Conservation (phyloP, 2,113 vertebrate genomes). For the Heterocephalus glaber region DNA sequence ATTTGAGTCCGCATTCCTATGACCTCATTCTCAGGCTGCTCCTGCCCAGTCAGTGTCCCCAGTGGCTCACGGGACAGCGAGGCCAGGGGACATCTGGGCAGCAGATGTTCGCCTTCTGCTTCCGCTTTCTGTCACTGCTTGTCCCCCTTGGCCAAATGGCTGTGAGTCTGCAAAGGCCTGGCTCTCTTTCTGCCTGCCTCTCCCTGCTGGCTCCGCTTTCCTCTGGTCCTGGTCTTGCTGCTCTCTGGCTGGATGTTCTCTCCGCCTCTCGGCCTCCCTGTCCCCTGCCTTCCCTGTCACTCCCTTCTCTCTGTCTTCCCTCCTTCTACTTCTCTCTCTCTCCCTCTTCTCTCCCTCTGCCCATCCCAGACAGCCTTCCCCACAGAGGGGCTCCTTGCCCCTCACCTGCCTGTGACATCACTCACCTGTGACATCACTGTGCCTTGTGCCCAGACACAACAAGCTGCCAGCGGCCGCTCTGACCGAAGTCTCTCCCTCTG, state of each 20-base stretch:
- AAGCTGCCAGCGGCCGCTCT: rapidly evolving
- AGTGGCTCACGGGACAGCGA: not conserved
- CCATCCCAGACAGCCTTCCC: not conserved
- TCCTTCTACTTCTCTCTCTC: not conserved
- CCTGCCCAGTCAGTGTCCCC: not conserved
- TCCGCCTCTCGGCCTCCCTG: not conserved
- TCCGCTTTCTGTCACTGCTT: not conserved
- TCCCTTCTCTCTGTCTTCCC: not conserved
- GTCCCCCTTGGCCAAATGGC: not conserved
- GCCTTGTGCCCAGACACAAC: not conserved
- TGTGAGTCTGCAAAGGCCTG: not conserved
- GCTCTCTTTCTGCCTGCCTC: not conserved
- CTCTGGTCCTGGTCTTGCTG: not conserved
- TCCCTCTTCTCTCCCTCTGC: not conserved
- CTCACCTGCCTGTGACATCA: not conserved
- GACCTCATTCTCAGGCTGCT: not conserved
- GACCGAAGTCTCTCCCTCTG: not conserved
- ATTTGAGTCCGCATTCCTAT: not conserved
- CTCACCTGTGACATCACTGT: not conserved
- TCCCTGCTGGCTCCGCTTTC: not conserved
- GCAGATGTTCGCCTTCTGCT: not conserved
- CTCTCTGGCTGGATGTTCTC: not conserved
- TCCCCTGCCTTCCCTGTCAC: not conserved
- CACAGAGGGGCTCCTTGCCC: not conserved
- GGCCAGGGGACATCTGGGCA: not conserved